phyloP scores from a whole-genome alignment of 53 echinoderm and acorn worm genomes.

The Holothuria scabra region DNA sequence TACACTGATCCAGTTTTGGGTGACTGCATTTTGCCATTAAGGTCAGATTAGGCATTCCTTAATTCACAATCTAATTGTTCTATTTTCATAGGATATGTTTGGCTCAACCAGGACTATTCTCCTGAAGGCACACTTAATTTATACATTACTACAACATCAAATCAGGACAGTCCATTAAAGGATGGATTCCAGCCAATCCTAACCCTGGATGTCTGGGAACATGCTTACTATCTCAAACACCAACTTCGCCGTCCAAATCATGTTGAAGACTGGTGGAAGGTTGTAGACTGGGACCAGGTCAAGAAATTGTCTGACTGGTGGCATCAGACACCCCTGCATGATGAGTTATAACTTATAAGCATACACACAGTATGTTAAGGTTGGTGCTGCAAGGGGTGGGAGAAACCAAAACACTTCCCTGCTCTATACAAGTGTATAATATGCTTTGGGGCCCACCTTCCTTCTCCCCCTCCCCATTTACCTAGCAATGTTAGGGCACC shows the following conservation, averaged over 20 bases:
- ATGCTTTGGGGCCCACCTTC: too few species aligned
- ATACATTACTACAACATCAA: constrained; percentile 62
- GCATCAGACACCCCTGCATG: constrained; percentile 39
- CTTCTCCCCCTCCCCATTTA: too few species aligned
- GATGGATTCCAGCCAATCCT: constrained; percentile 75
- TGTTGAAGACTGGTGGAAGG: constrained; percentile 73
- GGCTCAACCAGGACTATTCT: constrained; percentile 54
- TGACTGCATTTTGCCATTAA: too few species aligned
- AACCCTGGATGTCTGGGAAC: constrained; percentile 79
- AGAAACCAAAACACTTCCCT: too few species aligned
- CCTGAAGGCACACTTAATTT: constrained; percentile 1
- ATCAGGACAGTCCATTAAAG: constrained; percentile 70
- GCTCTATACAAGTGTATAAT: too few species aligned
- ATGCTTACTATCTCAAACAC: constrained; percentile 83
- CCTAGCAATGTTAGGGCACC: too few species aligned
- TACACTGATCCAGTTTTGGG: too few species aligned
- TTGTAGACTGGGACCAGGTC: constrained; percentile 69
- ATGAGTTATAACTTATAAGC: constrained; percentile 57
- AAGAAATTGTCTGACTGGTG: constrained; percentile 67
- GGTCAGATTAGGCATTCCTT: too few species aligned
- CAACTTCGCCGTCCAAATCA: constrained; percentile 56
- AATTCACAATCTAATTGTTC: too few species aligned
- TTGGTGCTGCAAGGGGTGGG: too few species aligned
- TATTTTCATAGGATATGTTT: constrained; percentile 64
- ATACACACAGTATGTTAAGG: too few species aligned